Percentiles rank a stretch among this genome's conserved stretches.
Evolutionary conservation across 2,113 vertebrate species (phyloP).

Genomic region (Bothrops jararaca): DNA sequence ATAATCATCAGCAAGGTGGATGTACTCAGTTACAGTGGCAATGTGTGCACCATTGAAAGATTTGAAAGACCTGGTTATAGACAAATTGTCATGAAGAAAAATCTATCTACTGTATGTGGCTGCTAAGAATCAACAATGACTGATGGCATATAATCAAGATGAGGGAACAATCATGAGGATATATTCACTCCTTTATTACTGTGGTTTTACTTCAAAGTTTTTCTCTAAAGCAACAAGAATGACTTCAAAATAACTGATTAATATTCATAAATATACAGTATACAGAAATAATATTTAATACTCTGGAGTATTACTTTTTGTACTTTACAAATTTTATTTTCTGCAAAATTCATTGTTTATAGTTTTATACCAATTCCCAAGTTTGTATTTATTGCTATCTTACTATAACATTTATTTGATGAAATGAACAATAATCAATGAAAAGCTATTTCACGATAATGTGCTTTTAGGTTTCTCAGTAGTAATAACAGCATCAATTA

Average conservation of each 20-base stretch:
- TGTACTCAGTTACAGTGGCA: neutral
- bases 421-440: too few relatives aligned
- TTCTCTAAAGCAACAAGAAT: neutral
- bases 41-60: neutral
- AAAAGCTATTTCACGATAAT: too few relatives aligned
- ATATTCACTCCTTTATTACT: neutral
- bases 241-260: neutral
- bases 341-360: neutral
- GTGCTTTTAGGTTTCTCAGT: too few relatives aligned
- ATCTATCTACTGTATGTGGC: neutral
- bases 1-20: neutral
- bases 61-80: neutral
- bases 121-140: neutral
- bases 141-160: neutral
- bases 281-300: neutral
- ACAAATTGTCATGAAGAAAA: neutral
- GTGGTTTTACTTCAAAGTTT: too few relatives aligned
- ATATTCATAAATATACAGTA: neutral
- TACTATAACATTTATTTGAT: too few relatives aligned
- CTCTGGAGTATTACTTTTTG: neutral
- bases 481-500: too few relatives aligned
- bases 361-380: neutral
- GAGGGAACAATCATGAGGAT: neutral
- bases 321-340: neutral
- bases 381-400: neutral